phyloP scores from a whole-genome alignment of 2,797 vertebrate genomes.

The Pseudotriccus pelzelni region DNA sequence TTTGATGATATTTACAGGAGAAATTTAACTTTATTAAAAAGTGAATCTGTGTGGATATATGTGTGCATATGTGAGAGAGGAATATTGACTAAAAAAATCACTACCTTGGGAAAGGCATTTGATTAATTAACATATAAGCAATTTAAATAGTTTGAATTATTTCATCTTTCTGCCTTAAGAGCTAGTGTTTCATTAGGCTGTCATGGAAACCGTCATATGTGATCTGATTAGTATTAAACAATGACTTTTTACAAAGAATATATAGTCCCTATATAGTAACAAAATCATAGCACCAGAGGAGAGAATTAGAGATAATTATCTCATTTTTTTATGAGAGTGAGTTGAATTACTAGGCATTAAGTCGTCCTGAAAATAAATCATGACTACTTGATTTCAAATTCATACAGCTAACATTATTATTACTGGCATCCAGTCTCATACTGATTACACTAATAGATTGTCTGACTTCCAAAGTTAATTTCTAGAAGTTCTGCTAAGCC shows the following conservation, averaged over 20 bases:
- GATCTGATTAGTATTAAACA: conserved; percentile 17
- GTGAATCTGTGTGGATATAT: background rate
- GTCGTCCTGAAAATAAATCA: conserved; percentile 2
- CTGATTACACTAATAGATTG: background rate
- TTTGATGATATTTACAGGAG: background rate
- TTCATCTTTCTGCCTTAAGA: conserved; percentile 20
- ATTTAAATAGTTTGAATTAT: conserved; percentile 20
- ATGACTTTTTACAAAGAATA: conserved; percentile 7
- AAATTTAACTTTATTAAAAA: background rate
- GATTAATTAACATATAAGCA: conserved; percentile 7
- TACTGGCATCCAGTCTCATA: background rate
- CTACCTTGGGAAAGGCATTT: background rate
- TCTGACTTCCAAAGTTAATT: background rate
- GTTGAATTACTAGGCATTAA: conserved; percentile 42
- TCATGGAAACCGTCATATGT: background rate
- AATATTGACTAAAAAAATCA: conserved; percentile 34
- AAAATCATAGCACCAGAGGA: background rate
- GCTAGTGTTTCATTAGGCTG: conserved; percentile 13
- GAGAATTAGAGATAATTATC: conserved; percentile 28
- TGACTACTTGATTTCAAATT: conserved; percentile 42
- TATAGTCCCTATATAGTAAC: background rate
- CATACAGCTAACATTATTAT: conserved; percentile 8
- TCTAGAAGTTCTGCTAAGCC: background rate
- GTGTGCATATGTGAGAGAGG: background rate
- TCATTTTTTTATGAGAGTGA: conserved; percentile 13